Evolutionary conservation across 2,797 vertebrate species (phyloP).

Genomic region (Vespertilio murinus): DNA sequence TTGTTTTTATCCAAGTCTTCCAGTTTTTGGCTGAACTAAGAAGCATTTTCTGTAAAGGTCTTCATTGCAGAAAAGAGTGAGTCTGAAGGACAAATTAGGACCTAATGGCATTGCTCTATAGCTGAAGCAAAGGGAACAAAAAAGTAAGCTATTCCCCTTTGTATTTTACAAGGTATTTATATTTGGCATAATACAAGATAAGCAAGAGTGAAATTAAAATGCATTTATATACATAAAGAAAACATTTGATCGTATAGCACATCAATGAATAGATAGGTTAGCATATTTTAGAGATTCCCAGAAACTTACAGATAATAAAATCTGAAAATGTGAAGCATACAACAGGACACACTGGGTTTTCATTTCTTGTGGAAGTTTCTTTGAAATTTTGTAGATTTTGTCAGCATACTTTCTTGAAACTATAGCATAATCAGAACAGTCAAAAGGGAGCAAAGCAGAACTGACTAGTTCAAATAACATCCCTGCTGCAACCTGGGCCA

Average conservation of each 20-base stretch:
- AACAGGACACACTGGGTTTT: constrained; percentile 87
- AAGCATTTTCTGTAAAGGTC: constrained; percentile 90
- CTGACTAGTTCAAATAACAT: constrained; percentile 90
- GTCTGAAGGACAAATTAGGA: constrained; percentile 83
- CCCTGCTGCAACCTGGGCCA: constrained; percentile 92
- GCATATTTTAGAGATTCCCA: neutral
- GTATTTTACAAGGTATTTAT: neutral
- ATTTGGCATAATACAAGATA: neutral
- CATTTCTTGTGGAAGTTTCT: constrained; percentile 85
- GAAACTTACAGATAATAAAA: neutral
- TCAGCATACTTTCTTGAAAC: constrained; percentile 87
- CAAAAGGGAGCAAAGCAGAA: constrained; percentile 90
- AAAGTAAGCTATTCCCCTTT: neutral
- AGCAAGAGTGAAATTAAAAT: neutral
- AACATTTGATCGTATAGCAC: neutral
- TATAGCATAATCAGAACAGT: constrained; percentile 89
- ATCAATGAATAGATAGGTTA: neutral
- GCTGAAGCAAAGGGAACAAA: neutral
- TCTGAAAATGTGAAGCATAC: constrained; percentile 82
- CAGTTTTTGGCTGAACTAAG: constrained; percentile 87
- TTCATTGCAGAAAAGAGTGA: constrained; percentile 92
- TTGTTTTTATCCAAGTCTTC: constrained; percentile 86
- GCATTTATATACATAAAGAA: neutral
- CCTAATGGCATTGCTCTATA: neutral
- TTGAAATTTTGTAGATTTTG: constrained; percentile 87